Percentiles rank a stretch among this genome's conserved stretches.
phyloP scores from a whole-genome alignment of 2,888 invertebrate genomes.

The Scaptomyza caliginosa region DNA sequence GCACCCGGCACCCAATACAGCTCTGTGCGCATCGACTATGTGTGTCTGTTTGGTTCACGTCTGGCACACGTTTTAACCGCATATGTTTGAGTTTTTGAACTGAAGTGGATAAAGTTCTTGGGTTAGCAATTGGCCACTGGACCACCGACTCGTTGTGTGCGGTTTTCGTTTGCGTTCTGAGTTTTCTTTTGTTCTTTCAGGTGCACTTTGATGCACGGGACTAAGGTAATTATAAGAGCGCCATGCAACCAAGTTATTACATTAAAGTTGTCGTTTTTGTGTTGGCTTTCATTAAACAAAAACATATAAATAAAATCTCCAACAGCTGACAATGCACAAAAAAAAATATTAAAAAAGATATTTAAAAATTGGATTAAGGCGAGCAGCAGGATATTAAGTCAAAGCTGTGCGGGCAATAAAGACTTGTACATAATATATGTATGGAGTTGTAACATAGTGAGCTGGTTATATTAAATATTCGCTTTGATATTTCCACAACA shows the following conservation, averaged over 20 bases:
- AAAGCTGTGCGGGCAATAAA: conserved; percentile 1
- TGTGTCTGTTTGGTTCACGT: conserved; percentile 41
- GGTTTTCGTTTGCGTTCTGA: background rate
- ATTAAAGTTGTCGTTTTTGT: background rate
- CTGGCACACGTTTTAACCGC: conserved; percentile 37
- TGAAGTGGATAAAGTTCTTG: conserved; percentile 46
- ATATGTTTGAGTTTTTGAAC: conserved; percentile 59
- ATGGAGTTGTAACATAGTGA: conserved; percentile 27
- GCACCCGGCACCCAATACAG: conserved; percentile 15
- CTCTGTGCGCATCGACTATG: background rate
- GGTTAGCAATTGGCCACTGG: conserved; percentile 9
- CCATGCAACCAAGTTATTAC: conserved; percentile 3
- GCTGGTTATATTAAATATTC: conserved; percentile 44
- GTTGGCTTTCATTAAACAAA: background rate
- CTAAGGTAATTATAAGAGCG: conserved; percentile 30
- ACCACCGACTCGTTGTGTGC: background rate
- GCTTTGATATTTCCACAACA: conserved; percentile 60
- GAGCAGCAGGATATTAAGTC: conserved; percentile 7
- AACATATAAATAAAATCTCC: background rate
- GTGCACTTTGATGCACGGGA: conserved; percentile 17
- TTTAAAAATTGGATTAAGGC: background rate
- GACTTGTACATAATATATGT: conserved; percentile 48
- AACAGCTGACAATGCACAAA: conserved; percentile 12
- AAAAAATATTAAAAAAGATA: conserved; percentile 9
- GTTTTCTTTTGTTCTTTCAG: conserved; percentile 18